phyloP scores from a whole-genome alignment of 2,888 invertebrate species.

The Taenaris catops region DNA sequence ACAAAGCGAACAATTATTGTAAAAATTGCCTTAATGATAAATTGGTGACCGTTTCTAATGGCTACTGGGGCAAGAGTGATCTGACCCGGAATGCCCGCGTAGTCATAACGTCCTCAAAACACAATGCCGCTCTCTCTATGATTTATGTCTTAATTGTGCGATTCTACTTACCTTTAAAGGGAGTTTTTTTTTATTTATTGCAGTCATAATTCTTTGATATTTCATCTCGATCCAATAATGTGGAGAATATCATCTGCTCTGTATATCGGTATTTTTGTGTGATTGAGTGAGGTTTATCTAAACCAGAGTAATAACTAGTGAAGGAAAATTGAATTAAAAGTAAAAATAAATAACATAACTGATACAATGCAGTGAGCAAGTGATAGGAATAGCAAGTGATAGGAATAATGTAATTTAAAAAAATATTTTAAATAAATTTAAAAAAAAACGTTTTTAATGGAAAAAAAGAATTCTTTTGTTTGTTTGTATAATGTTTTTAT shows the following conservation, averaged over 20 bases:
- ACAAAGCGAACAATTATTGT: conserved; percentile 73
- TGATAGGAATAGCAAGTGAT: too few species aligned
- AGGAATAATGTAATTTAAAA: too few species aligned
- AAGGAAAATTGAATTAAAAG: too few species aligned
- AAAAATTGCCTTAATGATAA: conserved; percentile 79
- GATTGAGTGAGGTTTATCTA: too few species aligned
- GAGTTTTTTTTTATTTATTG: conserved; percentile 48
- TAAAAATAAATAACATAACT: too few species aligned
- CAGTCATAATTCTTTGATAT: conserved; percentile 53
- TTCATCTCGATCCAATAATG: conserved; percentile 24
- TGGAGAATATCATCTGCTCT: conserved; percentile 24
- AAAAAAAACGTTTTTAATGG: too few species aligned
- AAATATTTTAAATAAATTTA: too few species aligned
- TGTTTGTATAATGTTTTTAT: too few species aligned
- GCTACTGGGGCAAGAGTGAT: conserved; percentile 61
- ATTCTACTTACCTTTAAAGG: conserved; percentile 52
- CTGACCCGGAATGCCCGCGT: conserved; percentile 54
- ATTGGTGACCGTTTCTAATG: conserved; percentile 76
- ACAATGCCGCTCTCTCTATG: conserved; percentile 66
- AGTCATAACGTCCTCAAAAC: conserved; percentile 73
- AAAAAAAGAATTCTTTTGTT: too few species aligned
- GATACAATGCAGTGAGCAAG: too few species aligned
- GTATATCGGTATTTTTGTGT: too few species aligned
- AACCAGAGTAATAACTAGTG: too few species aligned
- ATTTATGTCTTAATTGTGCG: conserved; percentile 74